Evolutionary conservation across 2,797 vertebrate genomes (phyloP).

Genomic region (Darevskia mixta): DNA sequence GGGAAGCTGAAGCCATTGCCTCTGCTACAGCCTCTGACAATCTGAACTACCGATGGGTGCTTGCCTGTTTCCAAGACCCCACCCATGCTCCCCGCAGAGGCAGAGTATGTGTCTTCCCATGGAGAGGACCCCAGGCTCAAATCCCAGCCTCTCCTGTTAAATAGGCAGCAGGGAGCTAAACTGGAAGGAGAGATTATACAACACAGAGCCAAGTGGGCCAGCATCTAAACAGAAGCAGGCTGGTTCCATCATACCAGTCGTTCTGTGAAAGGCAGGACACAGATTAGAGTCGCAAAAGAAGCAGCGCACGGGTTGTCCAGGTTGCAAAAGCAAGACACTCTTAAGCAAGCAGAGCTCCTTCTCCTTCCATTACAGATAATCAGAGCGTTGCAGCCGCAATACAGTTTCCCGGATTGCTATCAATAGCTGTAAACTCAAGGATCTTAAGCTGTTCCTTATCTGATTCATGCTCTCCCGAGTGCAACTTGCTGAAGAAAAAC

Average conservation of each 20-base stretch:
- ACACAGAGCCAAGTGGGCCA: background rate
- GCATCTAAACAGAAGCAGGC: background rate
- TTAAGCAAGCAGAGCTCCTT: background rate
- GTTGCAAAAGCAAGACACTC: background rate
- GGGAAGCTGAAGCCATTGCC: too few relatives aligned
- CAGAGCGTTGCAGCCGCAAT: background rate
- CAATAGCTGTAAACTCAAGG: background rate
- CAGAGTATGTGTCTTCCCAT: background rate
- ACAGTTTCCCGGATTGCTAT: background rate
- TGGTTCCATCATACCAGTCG: background rate
- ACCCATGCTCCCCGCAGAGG: background rate
- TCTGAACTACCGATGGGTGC: too few relatives aligned
- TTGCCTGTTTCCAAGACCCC: background rate
- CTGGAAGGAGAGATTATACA: too few relatives aligned
- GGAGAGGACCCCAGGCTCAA: background rate
- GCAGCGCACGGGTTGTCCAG: background rate
- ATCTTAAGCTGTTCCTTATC: background rate
- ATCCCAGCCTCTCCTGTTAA: background rate
- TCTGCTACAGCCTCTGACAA: background rate
- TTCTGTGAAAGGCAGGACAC: background rate
- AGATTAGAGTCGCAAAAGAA: background rate
- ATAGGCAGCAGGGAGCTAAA: background rate
- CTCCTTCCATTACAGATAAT: background rate
- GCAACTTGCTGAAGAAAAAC: conserved; percentile 3
- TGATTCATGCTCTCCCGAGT: background rate